Conservation (phyloP, 2,113 vertebrate species). For the Heliornis fulica region DNA sequence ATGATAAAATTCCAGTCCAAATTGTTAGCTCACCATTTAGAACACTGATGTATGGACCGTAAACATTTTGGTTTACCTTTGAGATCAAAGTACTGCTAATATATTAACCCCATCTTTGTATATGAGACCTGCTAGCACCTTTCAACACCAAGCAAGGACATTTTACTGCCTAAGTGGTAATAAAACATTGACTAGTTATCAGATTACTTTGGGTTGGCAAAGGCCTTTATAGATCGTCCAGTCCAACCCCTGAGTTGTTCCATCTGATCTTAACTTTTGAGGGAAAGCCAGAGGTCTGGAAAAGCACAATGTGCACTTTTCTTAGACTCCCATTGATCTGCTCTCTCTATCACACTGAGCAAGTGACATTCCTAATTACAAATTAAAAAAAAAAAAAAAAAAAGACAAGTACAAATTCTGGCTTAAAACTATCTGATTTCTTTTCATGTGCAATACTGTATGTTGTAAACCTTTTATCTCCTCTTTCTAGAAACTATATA, state of each 20-base stretch:
- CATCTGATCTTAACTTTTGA: background rate
- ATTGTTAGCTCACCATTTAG: background rate
- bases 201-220: background rate
- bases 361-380: background rate
- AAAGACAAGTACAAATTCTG: background rate
- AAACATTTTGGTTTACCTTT: background rate
- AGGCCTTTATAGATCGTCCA: background rate
- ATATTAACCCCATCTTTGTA: background rate
- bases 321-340: background rate
- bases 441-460: background rate
- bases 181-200: background rate
- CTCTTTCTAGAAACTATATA: background rate
- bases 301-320: background rate
- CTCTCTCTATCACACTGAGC: background rate
- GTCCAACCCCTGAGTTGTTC: background rate
- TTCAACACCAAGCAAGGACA: background rate
- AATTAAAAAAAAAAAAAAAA: background rate
- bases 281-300: background rate
- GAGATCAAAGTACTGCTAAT: background rate
- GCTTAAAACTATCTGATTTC: background rate
- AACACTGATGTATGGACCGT: background rate
- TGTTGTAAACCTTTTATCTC: background rate
- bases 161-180: background rate
- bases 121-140: background rate
- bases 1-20: background rate